Conservation (phyloP, 2,888 invertebrate species). For the Caenorhabditis becei region DNA sequence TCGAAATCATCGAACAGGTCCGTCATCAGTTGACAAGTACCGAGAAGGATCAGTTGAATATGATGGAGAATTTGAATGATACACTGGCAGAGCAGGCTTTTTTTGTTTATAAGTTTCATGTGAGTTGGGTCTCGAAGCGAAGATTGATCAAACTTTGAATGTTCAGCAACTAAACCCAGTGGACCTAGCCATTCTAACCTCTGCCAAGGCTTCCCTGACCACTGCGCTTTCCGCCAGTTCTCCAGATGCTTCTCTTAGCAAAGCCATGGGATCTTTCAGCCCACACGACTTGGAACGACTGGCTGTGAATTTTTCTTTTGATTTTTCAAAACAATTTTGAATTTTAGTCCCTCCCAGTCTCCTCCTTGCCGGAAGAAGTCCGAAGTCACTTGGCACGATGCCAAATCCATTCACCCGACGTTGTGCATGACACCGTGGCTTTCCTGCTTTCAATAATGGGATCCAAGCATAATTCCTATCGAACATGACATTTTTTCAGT, state of each 20-base stretch:
- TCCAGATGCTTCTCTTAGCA: conserved; percentile 48
- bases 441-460: conserved; percentile 46
- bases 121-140: no score
- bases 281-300: conserved; percentile 45
- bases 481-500: conserved; percentile 1
- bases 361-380: conserved; percentile 47
- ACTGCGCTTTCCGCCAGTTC: conserved; percentile 21
- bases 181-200: conserved; percentile 43
- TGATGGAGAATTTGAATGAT: conserved; percentile 69
- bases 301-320: conserved; percentile 1
- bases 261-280: conserved; percentile 61
- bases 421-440: conserved; percentile 44
- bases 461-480: conserved; percentile 46
- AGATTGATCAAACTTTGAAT: no score
- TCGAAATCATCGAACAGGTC: conserved; percentile 52
- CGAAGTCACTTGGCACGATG: conserved; percentile 58
- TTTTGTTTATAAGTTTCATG: conserved; percentile 62
- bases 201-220: conserved; percentile 45
- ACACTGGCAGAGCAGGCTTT: conserved; percentile 60
- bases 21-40: conserved; percentile 33
- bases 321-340: conserved; percentile 11
- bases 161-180: conserved; percentile 56
- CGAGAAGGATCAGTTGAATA: conserved; percentile 67
- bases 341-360: conserved; percentile 25
- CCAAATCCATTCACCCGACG: conserved; percentile 50